Conservation (phyloP, 1,140 invertebrate genomes). For the Argopecten irradians region DNA sequence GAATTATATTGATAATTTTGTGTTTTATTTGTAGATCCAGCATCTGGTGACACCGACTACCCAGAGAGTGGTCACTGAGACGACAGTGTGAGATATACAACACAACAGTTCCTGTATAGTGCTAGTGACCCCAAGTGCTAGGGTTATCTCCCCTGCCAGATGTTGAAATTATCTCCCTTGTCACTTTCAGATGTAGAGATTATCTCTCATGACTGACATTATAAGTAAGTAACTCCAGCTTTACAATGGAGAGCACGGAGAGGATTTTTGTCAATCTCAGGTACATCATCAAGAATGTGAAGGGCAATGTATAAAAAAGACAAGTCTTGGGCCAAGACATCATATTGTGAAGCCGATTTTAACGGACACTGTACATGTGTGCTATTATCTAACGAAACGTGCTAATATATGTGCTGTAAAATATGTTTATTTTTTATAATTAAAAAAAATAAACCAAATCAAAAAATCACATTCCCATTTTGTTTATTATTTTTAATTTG, state of each 20-base stretch:
- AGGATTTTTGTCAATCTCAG: too few species aligned
- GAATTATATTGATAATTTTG: too few species aligned
- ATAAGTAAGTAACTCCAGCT: too few species aligned
- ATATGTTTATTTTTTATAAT: background rate
- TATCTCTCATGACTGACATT: too few species aligned
- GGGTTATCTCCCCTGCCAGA: too few species aligned
- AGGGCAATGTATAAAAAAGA: background rate
- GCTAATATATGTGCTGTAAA: background rate
- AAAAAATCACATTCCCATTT: background rate
- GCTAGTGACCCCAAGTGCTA: background rate
- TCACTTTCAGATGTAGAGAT: too few species aligned
- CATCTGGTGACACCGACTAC: background rate
- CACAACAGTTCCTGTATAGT: background rate
- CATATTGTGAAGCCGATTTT: too few species aligned
- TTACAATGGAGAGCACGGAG: too few species aligned
- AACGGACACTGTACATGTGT: too few species aligned
- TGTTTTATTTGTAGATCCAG: background rate
- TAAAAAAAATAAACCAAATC: background rate
- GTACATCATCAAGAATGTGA: too few species aligned
- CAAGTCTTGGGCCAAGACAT: too few species aligned
- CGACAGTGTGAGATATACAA: background rate
- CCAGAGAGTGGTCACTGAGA: background rate
- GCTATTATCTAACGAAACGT: background rate
- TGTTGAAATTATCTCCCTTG: too few species aligned
- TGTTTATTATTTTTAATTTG: background rate